These are phyloP conservation scores for Hoplias malabaricus DNA, from an alignment of 2,113 vertebrate species.

Conservation along the genomic window DNA sequence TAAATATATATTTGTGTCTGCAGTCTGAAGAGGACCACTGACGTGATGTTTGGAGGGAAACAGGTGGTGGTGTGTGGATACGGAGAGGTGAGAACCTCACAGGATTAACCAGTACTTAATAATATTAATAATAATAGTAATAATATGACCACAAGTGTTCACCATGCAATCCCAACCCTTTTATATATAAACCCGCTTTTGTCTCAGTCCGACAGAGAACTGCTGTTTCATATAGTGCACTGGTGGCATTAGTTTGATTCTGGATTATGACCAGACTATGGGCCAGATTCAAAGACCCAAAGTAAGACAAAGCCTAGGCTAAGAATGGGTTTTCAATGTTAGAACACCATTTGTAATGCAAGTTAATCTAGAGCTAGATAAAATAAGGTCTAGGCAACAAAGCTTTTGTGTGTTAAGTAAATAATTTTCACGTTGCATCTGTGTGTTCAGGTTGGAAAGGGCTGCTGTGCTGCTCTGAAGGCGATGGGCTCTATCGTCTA, in stretches of 20 bases:
- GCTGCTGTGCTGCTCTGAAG: constrained; percentile 94
- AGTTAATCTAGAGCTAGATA: background rate
- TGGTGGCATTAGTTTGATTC: background rate
- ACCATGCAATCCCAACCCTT: background rate
- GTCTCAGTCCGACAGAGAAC: too few species aligned
- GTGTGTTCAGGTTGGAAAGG: constrained; percentile 86
- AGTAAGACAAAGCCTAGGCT: too few species aligned
- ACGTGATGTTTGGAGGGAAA: constrained; percentile 99
- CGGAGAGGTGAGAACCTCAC: constrained; percentile 87
- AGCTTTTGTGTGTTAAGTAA: too few species aligned
- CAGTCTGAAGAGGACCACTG: constrained; percentile 94
- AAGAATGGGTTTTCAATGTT: background rate
- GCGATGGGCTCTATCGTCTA: constrained; percentile 98
- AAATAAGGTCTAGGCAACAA: background rate
- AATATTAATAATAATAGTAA: background rate
- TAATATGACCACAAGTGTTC: constrained; percentile 42
- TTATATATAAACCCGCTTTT: too few species aligned
- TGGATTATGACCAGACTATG: background rate
- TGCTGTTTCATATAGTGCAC: too few species aligned
- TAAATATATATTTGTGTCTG: constrained; percentile 7
- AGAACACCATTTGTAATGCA: background rate
- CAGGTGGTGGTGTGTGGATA: constrained; percentile 98
- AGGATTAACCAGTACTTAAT: too few species aligned
- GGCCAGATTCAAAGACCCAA: background rate
- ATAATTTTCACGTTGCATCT: background rate